These are phyloP conservation scores for Pyrgus malvae DNA, from an alignment of 2,888 invertebrate genomes.

Conservation along the genomic window DNA sequence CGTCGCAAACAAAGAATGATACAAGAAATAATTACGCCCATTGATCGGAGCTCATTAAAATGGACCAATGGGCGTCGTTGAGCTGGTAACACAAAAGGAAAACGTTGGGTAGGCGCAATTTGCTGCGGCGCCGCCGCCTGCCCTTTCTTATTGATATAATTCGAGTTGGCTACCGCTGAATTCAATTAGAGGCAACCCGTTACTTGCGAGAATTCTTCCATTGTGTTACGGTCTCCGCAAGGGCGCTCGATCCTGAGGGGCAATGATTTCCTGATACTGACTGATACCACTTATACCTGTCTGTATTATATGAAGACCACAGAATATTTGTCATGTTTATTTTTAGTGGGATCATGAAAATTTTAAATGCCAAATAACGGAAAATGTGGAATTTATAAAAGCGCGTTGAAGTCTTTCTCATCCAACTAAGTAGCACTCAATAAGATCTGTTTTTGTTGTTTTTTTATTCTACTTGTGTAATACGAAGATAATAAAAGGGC, in stretches of 20 bases:
- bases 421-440: too few relatives aligned
- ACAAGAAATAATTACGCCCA: conserved; percentile 80
- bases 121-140: conserved; percentile 67
- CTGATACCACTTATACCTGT: too few relatives aligned
- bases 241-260: neutral
- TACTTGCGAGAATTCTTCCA: conserved; percentile 57
- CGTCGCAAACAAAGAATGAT: conserved; percentile 69
- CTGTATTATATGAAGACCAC: too few relatives aligned
- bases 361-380: too few relatives aligned
- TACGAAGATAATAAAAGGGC: too few relatives aligned
- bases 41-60: conserved; percentile 77
- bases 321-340: too few relatives aligned
- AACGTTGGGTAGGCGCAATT: conserved; percentile 63
- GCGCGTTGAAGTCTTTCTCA: conserved; percentile 51
- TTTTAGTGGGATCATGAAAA: too few relatives aligned
- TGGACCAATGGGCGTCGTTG: conserved; percentile 63
- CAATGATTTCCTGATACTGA: neutral
- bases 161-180: conserved; percentile 58
- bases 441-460: too few relatives aligned
- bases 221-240: conserved; percentile 42
- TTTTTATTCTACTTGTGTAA: too few relatives aligned
- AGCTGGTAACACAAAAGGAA: conserved; percentile 58
- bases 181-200: conserved; percentile 65
- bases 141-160: conserved; percentile 71
- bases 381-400: too few relatives aligned